Evolutionary conservation across 2,888 invertebrate species (phyloP).

Genomic region (Machimus atricapillus): DNA sequence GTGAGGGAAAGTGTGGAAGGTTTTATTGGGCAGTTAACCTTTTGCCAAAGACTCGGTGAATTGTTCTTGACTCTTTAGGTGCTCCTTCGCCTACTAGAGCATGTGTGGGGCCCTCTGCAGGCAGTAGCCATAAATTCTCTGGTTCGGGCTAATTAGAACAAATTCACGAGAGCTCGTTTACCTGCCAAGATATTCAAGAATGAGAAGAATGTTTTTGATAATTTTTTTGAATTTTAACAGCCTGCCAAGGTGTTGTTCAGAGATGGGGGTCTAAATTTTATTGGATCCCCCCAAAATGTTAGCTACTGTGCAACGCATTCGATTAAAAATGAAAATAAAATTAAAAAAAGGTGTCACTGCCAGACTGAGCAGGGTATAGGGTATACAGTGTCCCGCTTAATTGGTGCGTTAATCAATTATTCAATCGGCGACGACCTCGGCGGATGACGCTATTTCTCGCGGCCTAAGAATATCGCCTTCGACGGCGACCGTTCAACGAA

Average conservation of each 20-base stretch:
- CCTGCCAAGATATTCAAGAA: neutral
- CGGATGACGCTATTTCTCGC: slow-evolving; percentile 8
- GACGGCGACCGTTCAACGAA: slow-evolving; percentile 1
- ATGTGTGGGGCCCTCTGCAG: neutral
- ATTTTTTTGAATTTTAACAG: neutral
- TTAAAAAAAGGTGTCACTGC: neutral
- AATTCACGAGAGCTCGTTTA: neutral
- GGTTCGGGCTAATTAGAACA: neutral
- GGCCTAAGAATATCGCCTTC: slow-evolving; percentile 10
- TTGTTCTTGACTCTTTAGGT: neutral
- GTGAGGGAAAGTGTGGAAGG: neutral
- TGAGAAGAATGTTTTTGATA: neutral
- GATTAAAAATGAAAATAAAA: neutral
- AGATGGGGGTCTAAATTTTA: neutral
- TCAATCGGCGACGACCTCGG: slow-evolving; percentile 24
- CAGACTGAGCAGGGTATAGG: neutral
- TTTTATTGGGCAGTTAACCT: slow-evolving; percentile 40
- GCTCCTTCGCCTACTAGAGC: neutral
- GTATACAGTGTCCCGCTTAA: slow-evolving; percentile 6
- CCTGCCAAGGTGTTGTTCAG: neutral
- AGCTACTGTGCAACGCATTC: neutral
- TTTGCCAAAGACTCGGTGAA: neutral
- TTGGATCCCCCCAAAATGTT: neutral
- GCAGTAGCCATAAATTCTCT: neutral
- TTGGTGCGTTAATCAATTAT: slow-evolving; percentile 38